These are phyloP conservation scores for Tetraneura akinire DNA, from an alignment of 1,140 invertebrate species.

Conservation along the genomic window DNA sequence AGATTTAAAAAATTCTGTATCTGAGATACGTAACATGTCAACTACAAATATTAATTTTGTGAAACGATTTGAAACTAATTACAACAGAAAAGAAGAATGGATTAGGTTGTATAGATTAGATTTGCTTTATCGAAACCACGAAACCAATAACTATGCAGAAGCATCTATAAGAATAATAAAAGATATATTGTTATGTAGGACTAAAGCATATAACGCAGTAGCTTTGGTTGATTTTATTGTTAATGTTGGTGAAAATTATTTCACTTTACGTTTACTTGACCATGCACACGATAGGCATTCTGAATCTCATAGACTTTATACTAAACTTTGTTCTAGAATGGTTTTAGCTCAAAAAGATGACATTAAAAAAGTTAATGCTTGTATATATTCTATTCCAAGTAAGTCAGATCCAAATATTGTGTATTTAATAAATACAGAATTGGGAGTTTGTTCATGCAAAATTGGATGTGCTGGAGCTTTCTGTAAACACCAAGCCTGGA, in stretches of 20 bases:
- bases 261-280: constrained; percentile 1
- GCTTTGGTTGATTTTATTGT: constrained; percentile 47
- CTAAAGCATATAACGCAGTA: constrained; percentile 44
- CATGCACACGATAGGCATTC: constrained; percentile 9
- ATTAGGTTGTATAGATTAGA: background rate
- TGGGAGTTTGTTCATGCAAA: constrained; percentile 14
- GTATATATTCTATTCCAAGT: constrained; percentile 24
- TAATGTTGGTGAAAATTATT: constrained; percentile 31
- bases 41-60: constrained; percentile 11
- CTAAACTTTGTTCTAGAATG: constrained; percentile 11
- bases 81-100: constrained; percentile 3
- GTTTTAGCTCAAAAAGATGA: background rate
- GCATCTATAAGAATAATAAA: constrained; percentile 37
- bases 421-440: constrained; percentile 31
- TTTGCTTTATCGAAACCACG: constrained; percentile 10
- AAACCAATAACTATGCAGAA: constrained; percentile 35
- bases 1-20: background rate
- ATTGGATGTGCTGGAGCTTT: constrained; percentile 31
- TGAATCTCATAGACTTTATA: constrained; percentile 14
- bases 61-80: constrained; percentile 15
- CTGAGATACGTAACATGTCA: background rate
- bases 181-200: constrained; percentile 17
- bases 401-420: constrained; percentile 3
- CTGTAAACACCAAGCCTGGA: no score
- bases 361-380: constrained; percentile 17